Evolutionary conservation across 2,888 invertebrate species (phyloP).

Genomic region (Congeria kusceri): DNA sequence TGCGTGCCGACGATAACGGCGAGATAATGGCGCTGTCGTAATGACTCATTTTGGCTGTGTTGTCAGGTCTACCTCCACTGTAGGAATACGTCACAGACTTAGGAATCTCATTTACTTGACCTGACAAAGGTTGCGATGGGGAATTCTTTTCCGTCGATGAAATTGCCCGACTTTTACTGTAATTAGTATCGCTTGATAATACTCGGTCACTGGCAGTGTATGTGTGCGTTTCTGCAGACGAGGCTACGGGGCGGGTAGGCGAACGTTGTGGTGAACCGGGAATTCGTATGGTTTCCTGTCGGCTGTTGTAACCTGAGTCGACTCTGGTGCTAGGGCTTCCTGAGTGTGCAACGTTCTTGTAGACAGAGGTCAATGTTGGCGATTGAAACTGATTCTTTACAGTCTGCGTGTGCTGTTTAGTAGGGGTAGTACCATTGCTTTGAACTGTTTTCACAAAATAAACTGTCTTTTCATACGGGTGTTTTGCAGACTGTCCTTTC

Average conservation of each 20-base stretch:
- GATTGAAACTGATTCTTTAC: background rate
- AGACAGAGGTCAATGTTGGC: background rate
- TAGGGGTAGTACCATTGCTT: background rate
- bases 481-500: slow-evolving; percentile 50
- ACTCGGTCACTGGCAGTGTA: background rate
- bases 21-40: slow-evolving; percentile 53
- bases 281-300: slow-evolving; percentile 55
- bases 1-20: slow-evolving; percentile 53
- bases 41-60: slow-evolving; percentile 51
- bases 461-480: slow-evolving; percentile 62
- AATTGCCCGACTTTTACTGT: too few relatives aligned
- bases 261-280: slow-evolving; percentile 21
- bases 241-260: background rate
- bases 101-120: slow-evolving; percentile 9
- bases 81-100: background rate
- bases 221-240: background rate
- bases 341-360: background rate
- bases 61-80: slow-evolving; percentile 10
- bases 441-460: slow-evolving; percentile 53
- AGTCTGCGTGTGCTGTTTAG: background rate
- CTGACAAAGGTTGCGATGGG: slow-evolving; percentile 15
- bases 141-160: slow-evolving; percentile 10
- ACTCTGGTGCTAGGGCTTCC: slow-evolving; percentile 26
- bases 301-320: slow-evolving; percentile 66
- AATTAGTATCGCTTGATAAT: background rate